Evolutionary conservation across 1,140 invertebrate genomes (phyloP).

Genomic region (Drosophila paulistorum): DNA sequence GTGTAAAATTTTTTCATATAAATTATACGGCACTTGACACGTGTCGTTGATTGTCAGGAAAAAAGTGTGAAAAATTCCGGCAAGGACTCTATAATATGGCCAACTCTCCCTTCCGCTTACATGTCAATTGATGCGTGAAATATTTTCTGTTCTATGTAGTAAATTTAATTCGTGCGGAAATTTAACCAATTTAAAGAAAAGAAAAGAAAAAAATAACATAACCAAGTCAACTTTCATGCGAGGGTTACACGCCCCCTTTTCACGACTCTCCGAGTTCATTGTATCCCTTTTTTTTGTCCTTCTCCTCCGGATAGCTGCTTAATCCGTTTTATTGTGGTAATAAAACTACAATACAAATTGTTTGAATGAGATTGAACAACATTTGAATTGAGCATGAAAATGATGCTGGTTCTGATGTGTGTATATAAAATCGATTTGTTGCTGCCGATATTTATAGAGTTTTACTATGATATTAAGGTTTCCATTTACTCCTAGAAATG

Average conservation of each 20-base stretch:
- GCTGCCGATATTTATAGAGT: neutral
- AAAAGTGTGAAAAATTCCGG: conserved; percentile 77
- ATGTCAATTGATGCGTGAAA: conserved; percentile 71
- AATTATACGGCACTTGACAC: conserved; percentile 79
- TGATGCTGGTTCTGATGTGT: conserved; percentile 9
- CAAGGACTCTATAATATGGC: conserved; percentile 75
- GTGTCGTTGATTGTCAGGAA: conserved; percentile 73
- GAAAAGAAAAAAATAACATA: conserved; percentile 2
- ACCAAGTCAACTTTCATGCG: conserved; percentile 23
- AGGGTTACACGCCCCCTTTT: conserved; percentile 56
- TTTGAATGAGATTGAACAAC: conserved; percentile 79
- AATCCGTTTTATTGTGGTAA: conserved; percentile 81
- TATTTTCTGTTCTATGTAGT: conserved; percentile 56
- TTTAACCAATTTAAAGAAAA: conserved; percentile 78
- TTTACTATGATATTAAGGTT: neutral
- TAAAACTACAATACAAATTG: conserved; percentile 82
- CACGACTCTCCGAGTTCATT: conserved; percentile 55
- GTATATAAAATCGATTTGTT: neutral
- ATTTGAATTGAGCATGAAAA: conserved; percentile 60
- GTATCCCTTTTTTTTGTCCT: conserved; percentile 45
- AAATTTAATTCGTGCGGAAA: conserved; percentile 81
- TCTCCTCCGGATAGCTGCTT: conserved; percentile 43
- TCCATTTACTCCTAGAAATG: neutral
- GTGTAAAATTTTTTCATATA: conserved; percentile 41
- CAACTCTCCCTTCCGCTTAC: conserved; percentile 50